These are phyloP conservation scores for Myodes glareolus DNA, from an alignment of 2,113 vertebrate genomes.

Conservation along the genomic window DNA sequence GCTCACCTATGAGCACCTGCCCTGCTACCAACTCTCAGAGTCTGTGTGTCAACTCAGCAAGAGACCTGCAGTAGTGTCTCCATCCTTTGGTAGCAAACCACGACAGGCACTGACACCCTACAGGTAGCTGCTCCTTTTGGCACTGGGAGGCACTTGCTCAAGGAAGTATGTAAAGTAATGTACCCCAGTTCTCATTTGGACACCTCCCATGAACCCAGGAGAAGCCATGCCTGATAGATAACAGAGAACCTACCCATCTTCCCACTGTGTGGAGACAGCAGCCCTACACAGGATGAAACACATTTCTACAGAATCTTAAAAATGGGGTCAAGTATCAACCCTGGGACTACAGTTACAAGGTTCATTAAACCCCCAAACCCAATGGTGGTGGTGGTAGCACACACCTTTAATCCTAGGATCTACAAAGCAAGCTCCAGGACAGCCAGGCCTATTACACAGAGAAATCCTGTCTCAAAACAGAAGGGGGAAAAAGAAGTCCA, in stretches of 20 bases:
- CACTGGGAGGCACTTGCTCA: not conserved
- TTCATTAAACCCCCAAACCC: not conserved
- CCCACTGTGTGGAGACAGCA: not conserved
- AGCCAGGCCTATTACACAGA: not conserved
- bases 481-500: not conserved
- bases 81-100: not conserved
- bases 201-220: no score
- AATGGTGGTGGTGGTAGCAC: not conserved
- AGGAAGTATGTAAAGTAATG: not conserved
- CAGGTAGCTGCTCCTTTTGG: no score
- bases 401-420: not conserved
- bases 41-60: not conserved
- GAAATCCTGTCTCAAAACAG: not conserved
- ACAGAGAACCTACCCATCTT: not conserved
- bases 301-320: not conserved
- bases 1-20: not conserved
- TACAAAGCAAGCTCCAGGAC: not conserved
- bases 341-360: not conserved
- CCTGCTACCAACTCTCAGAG: not conserved
- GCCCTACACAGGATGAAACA: no score
- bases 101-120: not conserved
- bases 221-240: not conserved
- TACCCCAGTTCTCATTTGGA: not conserved
- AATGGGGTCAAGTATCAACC: not conserved
- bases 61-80: not conserved